phyloP scores from a whole-genome alignment of 2,888 invertebrate genomes.

The Caenorhabditis wallacei region DNA sequence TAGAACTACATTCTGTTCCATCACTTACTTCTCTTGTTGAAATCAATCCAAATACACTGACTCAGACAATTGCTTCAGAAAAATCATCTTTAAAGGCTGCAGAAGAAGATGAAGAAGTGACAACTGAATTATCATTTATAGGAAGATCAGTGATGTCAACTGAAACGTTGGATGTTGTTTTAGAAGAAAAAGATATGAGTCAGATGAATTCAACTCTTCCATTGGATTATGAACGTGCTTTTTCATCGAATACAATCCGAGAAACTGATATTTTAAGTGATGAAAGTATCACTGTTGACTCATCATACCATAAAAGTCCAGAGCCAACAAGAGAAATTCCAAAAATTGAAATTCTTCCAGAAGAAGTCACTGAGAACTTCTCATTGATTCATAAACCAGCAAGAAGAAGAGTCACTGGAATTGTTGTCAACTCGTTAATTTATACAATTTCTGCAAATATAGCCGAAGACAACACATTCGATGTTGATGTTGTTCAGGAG shows the following conservation, averaged over 20 bases:
- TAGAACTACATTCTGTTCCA: conserved; percentile 65
- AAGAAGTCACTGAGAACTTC: conserved; percentile 55
- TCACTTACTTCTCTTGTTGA: conserved; percentile 58
- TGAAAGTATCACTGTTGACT: conserved; percentile 60
- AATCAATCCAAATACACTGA: conserved; percentile 37
- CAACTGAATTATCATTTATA: conserved; percentile 52
- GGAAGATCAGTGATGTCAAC: conserved; percentile 52
- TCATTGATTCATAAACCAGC: conserved; percentile 42
- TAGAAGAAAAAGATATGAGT: conserved; percentile 73
- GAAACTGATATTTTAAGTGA: conserved; percentile 80
- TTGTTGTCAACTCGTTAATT: conserved; percentile 58
- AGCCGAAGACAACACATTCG: conserved; percentile 72
- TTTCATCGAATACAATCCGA: conserved; percentile 61
- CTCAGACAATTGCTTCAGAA: conserved; percentile 26
- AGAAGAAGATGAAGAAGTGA: conserved; percentile 56
- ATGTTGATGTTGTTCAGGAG: conserved; percentile 75
- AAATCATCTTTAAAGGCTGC: conserved; percentile 42
- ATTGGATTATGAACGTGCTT: conserved; percentile 41
- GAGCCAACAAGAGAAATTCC: conserved; percentile 16
- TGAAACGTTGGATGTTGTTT: conserved; percentile 68
- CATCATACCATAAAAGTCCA: conserved; percentile 30
- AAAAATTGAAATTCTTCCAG: background rate
- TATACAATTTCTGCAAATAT: conserved; percentile 64
- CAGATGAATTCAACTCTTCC: conserved; percentile 66
- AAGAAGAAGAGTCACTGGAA: conserved; percentile 63